A percentile compares a stretch with the other conserved stretches of the same genome.
phyloP scores from a whole-genome alignment of 1,140 invertebrate species.

The Brachionus angularis region DNA sequence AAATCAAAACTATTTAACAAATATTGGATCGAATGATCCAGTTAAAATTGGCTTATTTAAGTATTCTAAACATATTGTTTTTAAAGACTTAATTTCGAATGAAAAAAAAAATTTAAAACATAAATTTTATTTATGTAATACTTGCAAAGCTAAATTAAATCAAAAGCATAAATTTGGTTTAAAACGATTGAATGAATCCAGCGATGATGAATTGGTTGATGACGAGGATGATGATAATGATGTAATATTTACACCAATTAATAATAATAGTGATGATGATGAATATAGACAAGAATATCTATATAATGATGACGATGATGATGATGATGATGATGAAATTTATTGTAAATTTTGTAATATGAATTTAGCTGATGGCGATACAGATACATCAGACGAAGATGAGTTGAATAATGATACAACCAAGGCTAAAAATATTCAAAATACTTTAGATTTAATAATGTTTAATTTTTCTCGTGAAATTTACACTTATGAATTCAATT shows the following conservation, averaged over 20 bases:
- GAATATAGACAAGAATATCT: too few species aligned
- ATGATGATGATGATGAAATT: background rate
- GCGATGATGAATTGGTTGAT: background rate
- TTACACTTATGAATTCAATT: conserved; percentile 15
- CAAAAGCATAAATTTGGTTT: too few species aligned
- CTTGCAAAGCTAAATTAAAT: background rate
- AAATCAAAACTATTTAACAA: background rate
- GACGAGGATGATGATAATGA: conserved; percentile 10
- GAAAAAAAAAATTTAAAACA: background rate
- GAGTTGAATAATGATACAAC: background rate
- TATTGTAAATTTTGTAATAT: background rate
- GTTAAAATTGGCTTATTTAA: conserved; percentile 10
- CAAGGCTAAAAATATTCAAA: background rate
- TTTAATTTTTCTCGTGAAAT: conserved; percentile 37
- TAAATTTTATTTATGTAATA: background rate
- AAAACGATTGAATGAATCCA: background rate
- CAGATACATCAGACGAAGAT: background rate
- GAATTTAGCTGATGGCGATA: background rate
- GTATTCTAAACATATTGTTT: background rate
- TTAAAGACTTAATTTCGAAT: conserved; percentile 1
- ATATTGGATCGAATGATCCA: background rate
- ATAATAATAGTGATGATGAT: background rate
- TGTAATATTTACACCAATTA: conserved; percentile 14
- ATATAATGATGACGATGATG: background rate
- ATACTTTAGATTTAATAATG: background rate